These are phyloP conservation scores for Tetropium fuscum DNA, from an alignment of 2,888 invertebrate species.

Conservation along the genomic window DNA sequence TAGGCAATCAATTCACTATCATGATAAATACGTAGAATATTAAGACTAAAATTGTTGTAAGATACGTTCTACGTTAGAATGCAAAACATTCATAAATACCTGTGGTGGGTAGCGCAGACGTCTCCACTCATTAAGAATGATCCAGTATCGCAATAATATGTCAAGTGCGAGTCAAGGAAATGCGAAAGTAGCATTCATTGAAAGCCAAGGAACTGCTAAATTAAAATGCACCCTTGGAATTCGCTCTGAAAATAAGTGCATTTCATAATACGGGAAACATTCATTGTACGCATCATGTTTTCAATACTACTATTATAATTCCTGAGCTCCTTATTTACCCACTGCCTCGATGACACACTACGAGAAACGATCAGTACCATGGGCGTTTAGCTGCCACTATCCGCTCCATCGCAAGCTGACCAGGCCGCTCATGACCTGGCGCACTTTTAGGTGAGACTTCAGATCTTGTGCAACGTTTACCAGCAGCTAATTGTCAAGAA, in stretches of 20 bases:
- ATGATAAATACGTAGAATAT: no score
- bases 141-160: conserved; percentile 5
- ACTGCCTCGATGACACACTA: background rate
- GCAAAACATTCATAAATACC: conserved; percentile 36
- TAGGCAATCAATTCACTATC: no score
- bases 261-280: conserved; percentile 24
- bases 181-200: background rate
- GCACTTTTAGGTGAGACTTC: background rate
- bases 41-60: no score
- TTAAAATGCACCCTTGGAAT: conserved; percentile 29
- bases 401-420: conserved; percentile 13
- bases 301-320: background rate
- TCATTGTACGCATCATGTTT: background rate
- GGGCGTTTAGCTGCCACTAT: background rate
- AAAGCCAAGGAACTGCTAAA: conserved; percentile 3
- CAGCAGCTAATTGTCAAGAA: background rate
- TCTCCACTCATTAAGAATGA: conserved; percentile 12
- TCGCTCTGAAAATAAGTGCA: conserved; percentile 34
- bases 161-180: background rate
- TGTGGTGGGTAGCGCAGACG: conserved; percentile 8
- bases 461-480: background rate
- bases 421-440: conserved; percentile 26
- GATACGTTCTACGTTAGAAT: no score
- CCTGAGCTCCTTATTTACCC: conserved; percentile 1
- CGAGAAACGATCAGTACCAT: conserved; percentile 3